phyloP scores from a whole-genome alignment of 2,113 vertebrate genomes.

The Melanerpes aurifrons region DNA sequence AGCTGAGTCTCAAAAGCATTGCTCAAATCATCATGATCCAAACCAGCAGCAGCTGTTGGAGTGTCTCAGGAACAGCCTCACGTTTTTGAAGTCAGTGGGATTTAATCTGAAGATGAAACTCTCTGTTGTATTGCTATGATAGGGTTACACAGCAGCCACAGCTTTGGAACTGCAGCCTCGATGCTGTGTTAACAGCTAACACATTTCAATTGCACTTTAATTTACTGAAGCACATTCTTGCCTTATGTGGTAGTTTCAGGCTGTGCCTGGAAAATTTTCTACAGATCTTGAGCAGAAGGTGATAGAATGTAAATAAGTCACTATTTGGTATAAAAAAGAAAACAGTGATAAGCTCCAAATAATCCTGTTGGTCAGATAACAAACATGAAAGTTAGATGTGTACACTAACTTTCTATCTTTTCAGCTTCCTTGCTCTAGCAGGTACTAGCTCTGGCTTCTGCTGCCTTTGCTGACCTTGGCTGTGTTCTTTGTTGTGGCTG shows the following conservation, averaged over 20 bases:
- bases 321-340: no score
- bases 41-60: neutral
- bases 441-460: no score
- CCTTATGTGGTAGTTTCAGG: neutral
- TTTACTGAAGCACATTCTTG: neutral
- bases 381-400: no score
- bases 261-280: no score
- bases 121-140: neutral
- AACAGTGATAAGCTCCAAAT: no score
- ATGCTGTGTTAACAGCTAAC: neutral
- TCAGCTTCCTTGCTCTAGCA: no score
- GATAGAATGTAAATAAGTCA: no score
- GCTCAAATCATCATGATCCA: neutral
- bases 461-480: no score
- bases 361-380: no score
- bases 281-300: no score
- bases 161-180: neutral
- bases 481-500: no score
- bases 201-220: neutral
- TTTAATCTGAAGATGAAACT: neutral
- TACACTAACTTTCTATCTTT: no score
- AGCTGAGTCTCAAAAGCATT: neutral
- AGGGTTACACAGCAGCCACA: neutral
- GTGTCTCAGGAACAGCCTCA: neutral
- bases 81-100: neutral